Base-by-base conservation (phyloP, 2,797 vertebrate genomes). In the Tachyglossus aculeatus region DNA sequence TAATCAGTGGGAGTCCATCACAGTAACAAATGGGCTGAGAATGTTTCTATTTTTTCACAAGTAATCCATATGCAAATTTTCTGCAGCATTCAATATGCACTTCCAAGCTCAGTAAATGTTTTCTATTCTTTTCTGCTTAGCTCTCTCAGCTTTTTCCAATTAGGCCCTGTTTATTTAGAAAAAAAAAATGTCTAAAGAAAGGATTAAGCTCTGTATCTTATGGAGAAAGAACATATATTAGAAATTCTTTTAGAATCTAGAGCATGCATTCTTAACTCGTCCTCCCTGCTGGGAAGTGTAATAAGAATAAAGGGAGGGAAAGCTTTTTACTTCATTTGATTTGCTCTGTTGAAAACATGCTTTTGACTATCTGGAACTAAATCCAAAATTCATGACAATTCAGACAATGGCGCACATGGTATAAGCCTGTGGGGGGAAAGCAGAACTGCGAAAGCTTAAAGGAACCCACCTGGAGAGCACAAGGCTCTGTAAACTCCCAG, bases 141-240 rank as follows among this genome's bases (percentile, higher is more conserved):
- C 73, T 83, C 43, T 52, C 80, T 88, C 86, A 85, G 82, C 67
- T 84, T 88, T 89, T 88, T 89, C 85, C 88, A 90, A 89, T 92
- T 91, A 92, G 84, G 50, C 45, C 67, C 43, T 89, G 82, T 91
- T 91, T 91, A 74, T 90, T 92, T 86, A 79, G 81, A 67, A 66
- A 70, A 77, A 60, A 71, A 68, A 86, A 89, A 81, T 82, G 74
- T 89, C 86, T 89, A 82, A 86, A 82, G 78, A 86, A 84, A 85
- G 85, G 85, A 93, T 94, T 93, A 91, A 85, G 82, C 47, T 65
- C 67, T 71, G 71, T 86, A 89, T 90, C 82, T 92, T 86, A 89
- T 57, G 50, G 52, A 83, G 61, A 83, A 85, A 90, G 74, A 89
- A 88, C 9, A 77, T 77, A 87, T 79, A 88, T 85, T 88, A 78